Evolutionary conservation across 2,888 invertebrate genomes (phyloP), one percentile per base, ranked within the genome.

Genomic region (Cyrtodaria siliqua): DNA sequence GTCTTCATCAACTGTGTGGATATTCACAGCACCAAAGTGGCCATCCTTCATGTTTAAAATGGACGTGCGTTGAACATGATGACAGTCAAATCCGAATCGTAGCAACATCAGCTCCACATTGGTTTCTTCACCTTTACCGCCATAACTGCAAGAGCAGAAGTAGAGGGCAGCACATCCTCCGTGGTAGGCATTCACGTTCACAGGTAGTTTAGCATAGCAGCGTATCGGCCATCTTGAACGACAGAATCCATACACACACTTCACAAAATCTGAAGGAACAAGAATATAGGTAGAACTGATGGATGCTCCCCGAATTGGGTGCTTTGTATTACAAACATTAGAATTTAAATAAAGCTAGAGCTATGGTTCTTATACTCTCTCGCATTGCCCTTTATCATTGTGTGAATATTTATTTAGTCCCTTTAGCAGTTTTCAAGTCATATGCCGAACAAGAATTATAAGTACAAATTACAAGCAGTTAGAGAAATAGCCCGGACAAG

Each of bases 11-110:
- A 82, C 76, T 3, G 20, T 12, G 24, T 74, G 84, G 2, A 9
- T 2, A 44, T 72, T 85, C 16, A 70, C 63, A 4, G 81, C 60
- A 16, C 86, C 84, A 75, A 88, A 88, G 66, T 88, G 87, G 24
- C 87, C 89, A 26, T 60, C 18, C 44, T 88, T 69, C 18, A 56
- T 62, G 26, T 68, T 73, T 8, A 29, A 52, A 27, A 87, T 67
- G 23, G 75, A 72, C 16, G 62, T 70, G 12, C 6, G 18, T 9
- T 52, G 23, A 27, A 74, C 63, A 60, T 87, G 83, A 60, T 87
- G 86, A 62, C 85, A 82, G 52, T 86, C 85, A 73, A 84, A 87
- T 1, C 89, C 89, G 33, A 68, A 73, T 2, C 84, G 68, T n/a
- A 83, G 16, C 14, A 89, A 55, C 20, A 79, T 49, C 12, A 86